Conservation (phyloP, 2,113 vertebrate genomes). For the Dunckerocampus dactyliophorus region DNA sequence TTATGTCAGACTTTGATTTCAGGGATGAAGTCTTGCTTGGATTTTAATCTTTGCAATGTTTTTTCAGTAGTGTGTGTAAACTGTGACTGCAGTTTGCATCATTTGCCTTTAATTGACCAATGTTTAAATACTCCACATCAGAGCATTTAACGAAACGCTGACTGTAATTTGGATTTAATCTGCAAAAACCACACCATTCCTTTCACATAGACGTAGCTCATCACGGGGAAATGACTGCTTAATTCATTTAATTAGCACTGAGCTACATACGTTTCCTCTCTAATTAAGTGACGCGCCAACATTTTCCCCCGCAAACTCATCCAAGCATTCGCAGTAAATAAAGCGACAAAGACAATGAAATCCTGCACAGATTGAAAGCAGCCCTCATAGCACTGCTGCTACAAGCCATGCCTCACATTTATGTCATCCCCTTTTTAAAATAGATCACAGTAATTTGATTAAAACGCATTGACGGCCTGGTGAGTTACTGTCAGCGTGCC, state of each 20-base stretch:
- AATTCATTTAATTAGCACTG: conserved; percentile 26
- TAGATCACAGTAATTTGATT: conserved; percentile 59
- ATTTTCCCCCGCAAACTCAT: conserved; percentile 15
- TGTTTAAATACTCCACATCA: conserved; percentile 16
- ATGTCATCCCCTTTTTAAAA: conserved; percentile 53
- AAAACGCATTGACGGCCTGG: conserved; percentile 54
- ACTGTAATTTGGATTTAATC: neutral
- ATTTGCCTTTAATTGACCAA: conserved; percentile 12
- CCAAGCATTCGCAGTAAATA: conserved; percentile 28
- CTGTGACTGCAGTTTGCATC: neutral
- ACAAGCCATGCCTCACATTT: conserved; percentile 36
- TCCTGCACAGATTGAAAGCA: conserved; percentile 59
- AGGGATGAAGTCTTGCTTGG: too few species aligned
- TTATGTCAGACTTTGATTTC: too few species aligned
- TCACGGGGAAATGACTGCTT: conserved; percentile 25
- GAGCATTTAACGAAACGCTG: conserved; percentile 10
- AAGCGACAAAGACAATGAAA: conserved; percentile 52
- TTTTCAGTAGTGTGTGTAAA: too few species aligned
- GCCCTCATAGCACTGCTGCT: conserved; percentile 40
- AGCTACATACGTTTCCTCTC: conserved; percentile 18
- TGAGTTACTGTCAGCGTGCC: conserved; percentile 48
- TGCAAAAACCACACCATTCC: conserved; percentile 5
- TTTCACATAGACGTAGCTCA: conserved; percentile 5
- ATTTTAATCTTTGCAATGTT: too few species aligned
- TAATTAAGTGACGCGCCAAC: conserved; percentile 16